phyloP scores from a whole-genome alignment of 2,888 invertebrate genomes.

The Petrolisthes cinctipes region DNA sequence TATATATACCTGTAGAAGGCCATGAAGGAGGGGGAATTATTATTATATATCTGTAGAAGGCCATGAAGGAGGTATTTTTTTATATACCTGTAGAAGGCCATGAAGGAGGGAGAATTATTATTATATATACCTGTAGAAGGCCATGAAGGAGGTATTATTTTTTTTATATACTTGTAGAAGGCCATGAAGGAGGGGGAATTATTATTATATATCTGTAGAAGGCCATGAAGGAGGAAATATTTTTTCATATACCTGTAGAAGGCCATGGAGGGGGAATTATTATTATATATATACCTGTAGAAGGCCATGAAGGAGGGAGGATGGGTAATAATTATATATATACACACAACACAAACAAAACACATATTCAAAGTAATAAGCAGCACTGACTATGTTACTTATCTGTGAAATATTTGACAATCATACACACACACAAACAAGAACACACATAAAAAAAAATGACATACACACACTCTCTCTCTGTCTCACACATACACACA shows the following conservation, averaged over 20 bases:
- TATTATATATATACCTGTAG: background rate
- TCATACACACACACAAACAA: too few relatives aligned
- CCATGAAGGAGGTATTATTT: background rate
- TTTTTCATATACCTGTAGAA: background rate
- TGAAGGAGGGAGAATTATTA: background rate
- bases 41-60: background rate
- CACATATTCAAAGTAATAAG: too few relatives aligned
- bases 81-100: background rate
- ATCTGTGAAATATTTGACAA: too few relatives aligned
- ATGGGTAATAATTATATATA: too few relatives aligned
- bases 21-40: background rate
- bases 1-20: slow-evolving; percentile 44
- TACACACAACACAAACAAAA: too few relatives aligned
- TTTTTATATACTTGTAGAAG: background rate
- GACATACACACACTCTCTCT: background rate
- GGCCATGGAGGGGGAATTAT: background rate
- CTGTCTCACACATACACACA: background rate
- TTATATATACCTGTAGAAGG: background rate
- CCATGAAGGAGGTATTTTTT: too few relatives aligned
- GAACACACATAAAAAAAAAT: background rate
- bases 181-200: background rate
- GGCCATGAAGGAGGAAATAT: background rate
- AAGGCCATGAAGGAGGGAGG: too few relatives aligned
- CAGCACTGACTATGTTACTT: too few relatives aligned
- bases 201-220: background rate